A percentile compares a stretch with the other conserved stretches of the same genome.
phyloP scores from a whole-genome alignment of 1,140 invertebrate species.

The Melanaphis sacchari region DNA sequence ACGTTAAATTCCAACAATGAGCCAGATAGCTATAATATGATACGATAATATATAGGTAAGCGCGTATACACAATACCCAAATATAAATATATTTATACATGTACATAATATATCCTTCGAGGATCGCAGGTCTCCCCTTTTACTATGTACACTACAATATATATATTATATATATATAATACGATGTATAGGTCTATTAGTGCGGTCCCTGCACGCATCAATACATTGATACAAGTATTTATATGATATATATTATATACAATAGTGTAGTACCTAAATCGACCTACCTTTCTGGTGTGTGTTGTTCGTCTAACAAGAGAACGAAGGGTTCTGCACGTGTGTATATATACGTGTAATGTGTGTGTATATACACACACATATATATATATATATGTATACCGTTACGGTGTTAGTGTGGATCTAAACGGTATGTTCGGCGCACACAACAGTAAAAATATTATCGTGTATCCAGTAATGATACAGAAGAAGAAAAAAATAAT shows the following conservation, averaged over 20 bases:
- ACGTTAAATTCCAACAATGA: neutral
- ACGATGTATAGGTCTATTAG: slow-evolving; percentile 12
- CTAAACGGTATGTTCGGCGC: slow-evolving; percentile 7
- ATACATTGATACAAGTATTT: neutral
- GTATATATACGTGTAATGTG: neutral
- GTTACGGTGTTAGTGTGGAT: neutral
- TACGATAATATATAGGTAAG: neutral
- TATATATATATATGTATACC: neutral
- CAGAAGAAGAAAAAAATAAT: slow-evolving; percentile 2
- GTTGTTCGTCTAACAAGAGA: neutral
- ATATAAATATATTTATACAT: neutral
- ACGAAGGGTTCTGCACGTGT: neutral
- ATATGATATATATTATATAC: neutral
- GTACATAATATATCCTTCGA: neutral
- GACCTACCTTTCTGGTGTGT: neutral
- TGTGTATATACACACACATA: neutral
- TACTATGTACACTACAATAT: neutral
- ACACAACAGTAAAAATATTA: slow-evolving; percentile 41
- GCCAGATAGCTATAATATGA: neutral
- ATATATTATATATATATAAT: neutral
- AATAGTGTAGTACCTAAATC: neutral
- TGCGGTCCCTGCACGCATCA: neutral
- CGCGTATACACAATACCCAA: neutral
- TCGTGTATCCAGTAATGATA: slow-evolving; percentile 13
- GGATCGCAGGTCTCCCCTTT: neutral